Evolutionary conservation across 2,113 vertebrate genomes (phyloP).

Genomic region (Tangachromis dhanisi): DNA sequence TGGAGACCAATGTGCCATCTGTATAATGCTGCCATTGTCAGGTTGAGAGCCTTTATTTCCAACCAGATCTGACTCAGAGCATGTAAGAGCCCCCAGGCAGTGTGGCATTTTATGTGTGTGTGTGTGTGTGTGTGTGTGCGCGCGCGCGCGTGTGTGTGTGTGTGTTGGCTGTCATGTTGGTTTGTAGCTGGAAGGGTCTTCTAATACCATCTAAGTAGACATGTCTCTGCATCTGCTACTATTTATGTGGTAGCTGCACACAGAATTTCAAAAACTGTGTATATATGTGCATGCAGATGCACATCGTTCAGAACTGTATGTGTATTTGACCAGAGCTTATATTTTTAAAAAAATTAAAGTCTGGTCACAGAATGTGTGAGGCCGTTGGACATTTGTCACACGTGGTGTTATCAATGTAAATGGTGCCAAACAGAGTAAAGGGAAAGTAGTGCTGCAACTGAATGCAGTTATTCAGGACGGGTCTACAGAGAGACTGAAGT

Average conservation of each 20-base stretch:
- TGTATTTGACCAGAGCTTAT: background rate
- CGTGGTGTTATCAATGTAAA: background rate
- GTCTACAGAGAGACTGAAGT: slow-evolving; percentile 8
- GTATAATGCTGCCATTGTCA: slow-evolving; percentile 3
- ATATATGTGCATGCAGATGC: background rate
- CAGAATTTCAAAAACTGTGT: background rate
- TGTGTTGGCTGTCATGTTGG: background rate
- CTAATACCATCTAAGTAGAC: background rate
- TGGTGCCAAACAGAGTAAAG: background rate
- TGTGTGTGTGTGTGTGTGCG: background rate
- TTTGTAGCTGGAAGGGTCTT: background rate
- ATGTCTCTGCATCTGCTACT: background rate
- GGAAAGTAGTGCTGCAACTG: background rate
- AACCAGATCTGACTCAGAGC: slow-evolving; percentile 19
- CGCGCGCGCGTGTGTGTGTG: accelerated
- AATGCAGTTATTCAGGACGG: slow-evolving; percentile 11
- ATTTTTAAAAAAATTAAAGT: accelerated
- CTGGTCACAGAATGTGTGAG: background rate
- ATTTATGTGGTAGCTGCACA: background rate
- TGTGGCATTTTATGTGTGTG: background rate
- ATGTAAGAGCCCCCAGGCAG: background rate
- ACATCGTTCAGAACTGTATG: background rate
- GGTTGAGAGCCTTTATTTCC: background rate
- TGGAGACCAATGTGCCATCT: background rate
- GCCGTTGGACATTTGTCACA: background rate